Conservation (phyloP, 2,113 vertebrate species). For the Nibea coibor region DNA sequence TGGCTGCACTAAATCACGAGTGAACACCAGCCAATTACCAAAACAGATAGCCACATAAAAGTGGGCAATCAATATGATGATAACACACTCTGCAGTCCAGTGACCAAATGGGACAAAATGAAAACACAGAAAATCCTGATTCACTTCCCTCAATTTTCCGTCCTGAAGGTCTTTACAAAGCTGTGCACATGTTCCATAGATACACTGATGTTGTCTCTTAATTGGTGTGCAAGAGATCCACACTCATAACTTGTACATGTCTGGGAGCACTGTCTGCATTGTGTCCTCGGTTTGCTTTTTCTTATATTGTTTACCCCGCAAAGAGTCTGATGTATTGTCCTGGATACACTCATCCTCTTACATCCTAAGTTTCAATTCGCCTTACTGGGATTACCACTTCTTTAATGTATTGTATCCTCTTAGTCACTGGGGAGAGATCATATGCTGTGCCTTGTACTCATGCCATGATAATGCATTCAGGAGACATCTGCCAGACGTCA, state of each 20-base stretch:
- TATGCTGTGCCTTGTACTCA: neutral
- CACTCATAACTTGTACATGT: neutral
- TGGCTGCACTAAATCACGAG: conserved; percentile 5
- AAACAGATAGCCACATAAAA: conserved; percentile 14
- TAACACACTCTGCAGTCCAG: conserved; percentile 2
- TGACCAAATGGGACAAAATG: neutral
- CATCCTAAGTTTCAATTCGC: conserved; percentile 8
- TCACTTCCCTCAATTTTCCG: neutral
- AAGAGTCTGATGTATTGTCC: conserved; percentile 17
- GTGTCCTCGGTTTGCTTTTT: conserved; percentile 8
- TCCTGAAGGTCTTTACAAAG: neutral
- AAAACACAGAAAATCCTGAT: neutral
- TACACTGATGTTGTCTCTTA: neutral
- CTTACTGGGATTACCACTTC: conserved; percentile 11
- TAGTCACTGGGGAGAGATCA: conserved; percentile 20
- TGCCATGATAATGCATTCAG: conserved; percentile 7
- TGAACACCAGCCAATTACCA: conserved; percentile 23
- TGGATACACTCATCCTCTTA: neutral
- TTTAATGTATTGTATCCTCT: conserved; percentile 11
- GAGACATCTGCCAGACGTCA: neutral
- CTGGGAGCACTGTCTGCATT: neutral
- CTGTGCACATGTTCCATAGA: conserved; percentile 1
- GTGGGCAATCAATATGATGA: conserved; percentile 12
- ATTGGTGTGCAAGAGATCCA: neutral
- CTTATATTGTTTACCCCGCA: conserved; percentile 5